phyloP scores from a whole-genome alignment of 2,888 invertebrate species.

The Ctenicera cuprea region DNA sequence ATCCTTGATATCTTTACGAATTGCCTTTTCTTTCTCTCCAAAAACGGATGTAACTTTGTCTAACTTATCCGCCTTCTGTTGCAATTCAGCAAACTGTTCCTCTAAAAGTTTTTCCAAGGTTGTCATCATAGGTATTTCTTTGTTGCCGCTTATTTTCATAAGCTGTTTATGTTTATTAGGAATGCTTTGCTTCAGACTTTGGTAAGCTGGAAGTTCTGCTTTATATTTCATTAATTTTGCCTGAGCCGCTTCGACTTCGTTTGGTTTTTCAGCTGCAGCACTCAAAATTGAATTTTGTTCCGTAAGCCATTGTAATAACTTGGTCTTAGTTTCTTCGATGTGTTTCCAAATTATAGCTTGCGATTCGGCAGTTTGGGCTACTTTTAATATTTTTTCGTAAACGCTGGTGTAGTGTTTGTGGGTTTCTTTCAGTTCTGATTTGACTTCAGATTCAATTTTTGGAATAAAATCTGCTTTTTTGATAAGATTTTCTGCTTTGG shows the following conservation, averaged over 20 bases:
- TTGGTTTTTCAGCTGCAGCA: conserved; percentile 83
- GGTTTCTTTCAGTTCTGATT: conserved; percentile 78
- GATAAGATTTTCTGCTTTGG: conserved; percentile 82
- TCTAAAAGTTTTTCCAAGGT: conserved; percentile 81
- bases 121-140: conserved; percentile 81
- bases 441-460: conserved; percentile 78
- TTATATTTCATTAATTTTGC: conserved; percentile 88
- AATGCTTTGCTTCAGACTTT: conserved; percentile 85
- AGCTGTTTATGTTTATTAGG: conserved; percentile 88
- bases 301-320: conserved; percentile 88
- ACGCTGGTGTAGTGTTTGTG: conserved; percentile 83
- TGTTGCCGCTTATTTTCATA: conserved; percentile 82
- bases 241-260: conserved; percentile 88
- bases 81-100: conserved; percentile 85
- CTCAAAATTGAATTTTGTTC: conserved; percentile 87
- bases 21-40: conserved; percentile 83
- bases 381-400: conserved; percentile 82
- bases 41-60: conserved; percentile 84
- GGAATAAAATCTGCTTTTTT: conserved; percentile 83
- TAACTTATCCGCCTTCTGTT: conserved; percentile 83
- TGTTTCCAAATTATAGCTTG: conserved; percentile 96
- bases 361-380: conserved; percentile 88
- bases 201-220: conserved; percentile 88
- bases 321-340: conserved; percentile 90
- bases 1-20: conserved; percentile 83